Evolutionary conservation across 2,797 vertebrate genomes (phyloP), one percentile per base, ranked within the genome.

Genomic region (Rousettus madagascariensis): DNA sequence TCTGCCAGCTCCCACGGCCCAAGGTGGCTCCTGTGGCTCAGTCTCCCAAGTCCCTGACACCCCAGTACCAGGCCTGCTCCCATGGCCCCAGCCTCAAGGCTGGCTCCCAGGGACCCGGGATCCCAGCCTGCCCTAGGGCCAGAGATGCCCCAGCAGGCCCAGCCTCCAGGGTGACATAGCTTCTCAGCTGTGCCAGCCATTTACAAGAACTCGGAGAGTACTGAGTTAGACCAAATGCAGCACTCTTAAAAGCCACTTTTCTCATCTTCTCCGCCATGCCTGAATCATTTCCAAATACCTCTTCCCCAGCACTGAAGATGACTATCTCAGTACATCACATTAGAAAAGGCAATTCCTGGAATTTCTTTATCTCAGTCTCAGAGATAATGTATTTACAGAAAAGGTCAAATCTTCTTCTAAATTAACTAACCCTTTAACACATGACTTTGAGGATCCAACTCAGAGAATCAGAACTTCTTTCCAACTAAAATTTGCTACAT

Each of bases 341-440:
- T 78, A 36, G 17, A 77, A 79, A 68, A 53, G 13, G 3, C 8
- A 72, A 43, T 16, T 72, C 17, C 22, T 53, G 92, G 16, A 90
- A 83, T 46, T 12, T 57, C 77, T 26, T 77, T 53, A 91, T 53
- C 24, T 91, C 61, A 68, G 43, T 57, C 15, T 22, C 61, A 68
- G 84, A 66, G 59, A 74, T 41, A 59, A 65, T 6, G 53, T 49
- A 69, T 46, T 78, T 55, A 95, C 17, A 57, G 28, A 93, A 85
- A 74, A 88, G 20, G 7, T 38, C 33, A 94, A 85, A 63, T 82
- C 15, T 10, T 87, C 86, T 95, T 90, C 26, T 82, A n/a, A 95
- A 53, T 85, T 22, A 92, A 65, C 30, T 59, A 82, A 61, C 2
- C 10, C 33, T 68, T 88, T 49, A 33, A 36, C 51, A 59, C 3